phyloP scores from a whole-genome alignment of 2,113 vertebrate genomes.

The Sus scrofa region DNA sequence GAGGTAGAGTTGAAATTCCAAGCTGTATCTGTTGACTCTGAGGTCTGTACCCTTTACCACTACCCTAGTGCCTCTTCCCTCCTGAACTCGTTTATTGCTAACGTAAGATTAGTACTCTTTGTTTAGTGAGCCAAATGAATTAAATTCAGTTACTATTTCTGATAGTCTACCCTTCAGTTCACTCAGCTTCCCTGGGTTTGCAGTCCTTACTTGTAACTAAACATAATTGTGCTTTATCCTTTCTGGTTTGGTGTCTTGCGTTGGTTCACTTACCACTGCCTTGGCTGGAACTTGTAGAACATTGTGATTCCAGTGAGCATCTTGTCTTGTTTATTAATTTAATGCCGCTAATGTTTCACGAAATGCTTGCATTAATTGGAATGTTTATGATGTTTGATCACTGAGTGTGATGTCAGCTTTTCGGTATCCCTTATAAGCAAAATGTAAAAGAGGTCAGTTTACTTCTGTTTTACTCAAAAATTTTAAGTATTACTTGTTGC shows the following conservation, averaged over 20 bases:
- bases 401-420: background rate
- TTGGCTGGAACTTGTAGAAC: conserved; percentile 17
- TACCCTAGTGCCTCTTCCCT: background rate
- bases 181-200: background rate
- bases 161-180: background rate
- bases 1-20: background rate
- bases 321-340: conserved; percentile 38
- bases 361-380: background rate
- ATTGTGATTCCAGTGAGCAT: background rate
- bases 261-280: background rate
- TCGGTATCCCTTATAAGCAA: conserved; percentile 15
- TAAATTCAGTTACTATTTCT: conserved; percentile 29
- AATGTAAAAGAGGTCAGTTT: background rate
- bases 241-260: background rate
- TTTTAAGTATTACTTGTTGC: background rate
- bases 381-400: background rate
- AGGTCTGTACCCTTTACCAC: background rate
- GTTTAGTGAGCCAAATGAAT: background rate
- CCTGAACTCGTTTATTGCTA: background rate
- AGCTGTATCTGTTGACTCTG: background rate
- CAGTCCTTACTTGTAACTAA: background rate
- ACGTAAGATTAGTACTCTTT: background rate
- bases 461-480: background rate
- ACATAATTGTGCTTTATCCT: conserved; percentile 1
- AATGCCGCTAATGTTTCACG: background rate